A percentile compares a stretch with the other conserved stretches of the same genome.
These are phyloP conservation scores for Ceratina calcarata DNA, from an alignment of 1,140 invertebrate genomes.

Conservation along the genomic window DNA sequence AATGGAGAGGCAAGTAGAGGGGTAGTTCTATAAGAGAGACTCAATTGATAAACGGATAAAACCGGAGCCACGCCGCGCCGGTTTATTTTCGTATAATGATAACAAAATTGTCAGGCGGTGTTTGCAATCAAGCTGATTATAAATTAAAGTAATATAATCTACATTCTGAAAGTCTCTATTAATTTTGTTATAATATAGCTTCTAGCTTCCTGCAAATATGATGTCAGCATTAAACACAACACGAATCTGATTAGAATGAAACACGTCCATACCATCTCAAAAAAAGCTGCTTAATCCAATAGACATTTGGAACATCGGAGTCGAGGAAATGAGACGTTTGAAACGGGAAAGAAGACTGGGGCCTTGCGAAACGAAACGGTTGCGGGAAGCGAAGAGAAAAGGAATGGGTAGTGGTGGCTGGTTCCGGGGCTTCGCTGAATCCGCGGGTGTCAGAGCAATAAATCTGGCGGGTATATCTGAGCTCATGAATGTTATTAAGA, in stretches of 20 bases:
- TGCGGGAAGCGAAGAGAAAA: slow-evolving; percentile 11
- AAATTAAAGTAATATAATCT: background rate
- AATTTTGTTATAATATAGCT: too few species aligned
- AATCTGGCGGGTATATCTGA: slow-evolving; percentile 80
- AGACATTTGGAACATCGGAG: background rate
- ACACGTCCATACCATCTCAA: background rate
- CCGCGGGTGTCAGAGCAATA: slow-evolving; percentile 76
- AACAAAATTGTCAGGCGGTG: slow-evolving; percentile 5
- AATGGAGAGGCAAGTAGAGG: slow-evolving; percentile 30
- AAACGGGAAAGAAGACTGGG: background rate
- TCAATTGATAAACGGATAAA: slow-evolving; percentile 69
- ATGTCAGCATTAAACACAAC: too few species aligned
- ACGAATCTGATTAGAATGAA: background rate
- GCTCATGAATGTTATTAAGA: slow-evolving; percentile 82
- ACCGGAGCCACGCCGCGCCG: slow-evolving; percentile 37
- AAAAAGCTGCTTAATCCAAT: background rate
- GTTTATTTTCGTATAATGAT: slow-evolving; percentile 51
- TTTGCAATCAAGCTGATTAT: slow-evolving; percentile 51
- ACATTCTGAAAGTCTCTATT: too few species aligned
- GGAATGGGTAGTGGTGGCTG: slow-evolving; percentile 46
- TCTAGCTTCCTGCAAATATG: too few species aligned
- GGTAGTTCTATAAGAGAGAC: slow-evolving; percentile 49
- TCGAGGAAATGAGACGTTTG: background rate
- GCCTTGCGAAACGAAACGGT: slow-evolving; percentile 9
- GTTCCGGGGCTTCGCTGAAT: slow-evolving; percentile 72